Percentiles rank a stretch among this genome's conserved stretches.
Conservation (phyloP, 2,797 vertebrate genomes). For the Etheostoma perlongum region DNA sequence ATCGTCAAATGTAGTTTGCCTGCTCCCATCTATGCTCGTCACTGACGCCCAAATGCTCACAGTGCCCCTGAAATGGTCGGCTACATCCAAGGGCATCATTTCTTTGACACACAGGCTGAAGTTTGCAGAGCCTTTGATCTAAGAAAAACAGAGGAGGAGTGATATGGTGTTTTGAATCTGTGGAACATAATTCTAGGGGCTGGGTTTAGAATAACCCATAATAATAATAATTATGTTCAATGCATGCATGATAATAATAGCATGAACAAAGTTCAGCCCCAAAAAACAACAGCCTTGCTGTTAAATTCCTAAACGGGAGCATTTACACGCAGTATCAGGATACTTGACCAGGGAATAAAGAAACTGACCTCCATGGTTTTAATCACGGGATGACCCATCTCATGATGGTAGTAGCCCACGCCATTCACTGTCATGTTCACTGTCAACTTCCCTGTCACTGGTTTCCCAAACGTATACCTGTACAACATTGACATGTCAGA, state of each 20-base stretch:
- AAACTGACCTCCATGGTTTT: constrained; percentile 90
- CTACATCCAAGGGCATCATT: constrained; percentile 93
- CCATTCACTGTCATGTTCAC: constrained; percentile 96
- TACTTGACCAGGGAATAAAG: not conserved
- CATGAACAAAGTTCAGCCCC: not conserved
- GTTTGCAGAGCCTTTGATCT: constrained; percentile 90
- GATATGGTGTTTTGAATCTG: not conserved
- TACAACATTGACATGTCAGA: constrained; percentile 33
- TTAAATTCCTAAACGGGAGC: not conserved
- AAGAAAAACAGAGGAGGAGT: constrained; percentile 28
- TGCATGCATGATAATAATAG: constrained; percentile 7
- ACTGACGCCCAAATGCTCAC: constrained; percentile 93
- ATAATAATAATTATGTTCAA: constrained; percentile 15
- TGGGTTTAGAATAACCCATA: not conserved
- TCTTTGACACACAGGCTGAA: constrained; percentile 92
- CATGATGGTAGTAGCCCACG: constrained; percentile 94
- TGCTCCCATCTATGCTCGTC: constrained; percentile 87
- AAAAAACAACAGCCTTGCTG: not conserved
- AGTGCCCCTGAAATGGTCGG: constrained; percentile 93
- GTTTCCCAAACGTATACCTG: constrained; percentile 96
- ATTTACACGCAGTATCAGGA: not conserved
- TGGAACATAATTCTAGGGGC: constrained; percentile 8
- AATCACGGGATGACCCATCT: constrained; percentile 91
- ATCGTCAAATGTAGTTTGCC: constrained; percentile 92
- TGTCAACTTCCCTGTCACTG: constrained; percentile 89